phyloP scores from a whole-genome alignment of 2,888 invertebrate genomes.

The Archaeoteleia sp. region DNA sequence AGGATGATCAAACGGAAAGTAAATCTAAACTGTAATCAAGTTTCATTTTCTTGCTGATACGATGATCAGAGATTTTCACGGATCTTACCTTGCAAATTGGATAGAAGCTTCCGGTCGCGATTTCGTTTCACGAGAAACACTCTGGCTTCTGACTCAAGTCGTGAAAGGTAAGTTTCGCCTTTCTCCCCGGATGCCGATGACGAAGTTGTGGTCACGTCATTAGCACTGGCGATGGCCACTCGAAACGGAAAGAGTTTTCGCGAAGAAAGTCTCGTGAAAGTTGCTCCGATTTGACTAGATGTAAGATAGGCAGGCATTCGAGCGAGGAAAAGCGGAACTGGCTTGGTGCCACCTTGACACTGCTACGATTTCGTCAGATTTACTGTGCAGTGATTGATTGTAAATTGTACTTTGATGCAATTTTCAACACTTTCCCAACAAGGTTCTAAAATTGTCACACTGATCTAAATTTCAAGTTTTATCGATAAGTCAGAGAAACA shows the following conservation, averaged over 20 bases:
- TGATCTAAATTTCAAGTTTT: no score
- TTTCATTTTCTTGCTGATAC: no score
- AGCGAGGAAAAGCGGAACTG: slow-evolving; percentile 44
- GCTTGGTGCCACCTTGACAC: slow-evolving; percentile 66
- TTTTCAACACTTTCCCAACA: no score
- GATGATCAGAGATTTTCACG: slow-evolving; percentile 14
- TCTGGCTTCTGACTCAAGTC: slow-evolving; percentile 12
- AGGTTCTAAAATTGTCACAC: no score
- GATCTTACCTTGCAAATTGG: slow-evolving; percentile 14
- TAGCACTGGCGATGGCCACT: slow-evolving; percentile 33
- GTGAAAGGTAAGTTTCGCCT: slow-evolving; percentile 62
- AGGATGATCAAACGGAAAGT: no score
- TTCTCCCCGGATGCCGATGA: slow-evolving; percentile 67
- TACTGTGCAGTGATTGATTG: no score
- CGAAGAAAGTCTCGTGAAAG: slow-evolving; percentile 66
- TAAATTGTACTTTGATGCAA: no score
- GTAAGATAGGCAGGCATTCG: background rate
- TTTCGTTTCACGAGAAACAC: slow-evolving; percentile 51
- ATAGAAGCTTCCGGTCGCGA: slow-evolving; percentile 49
- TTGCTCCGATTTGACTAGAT: slow-evolving; percentile 48
- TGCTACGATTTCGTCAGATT: slow-evolving; percentile 66
- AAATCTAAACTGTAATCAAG: no score
- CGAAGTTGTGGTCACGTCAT: slow-evolving; percentile 41
- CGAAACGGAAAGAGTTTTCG: slow-evolving; percentile 52
- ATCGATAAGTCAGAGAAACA: no score